Base-by-base conservation (phyloP, 2,113 vertebrate species). In the Brienomyrus longianalis region DNA sequence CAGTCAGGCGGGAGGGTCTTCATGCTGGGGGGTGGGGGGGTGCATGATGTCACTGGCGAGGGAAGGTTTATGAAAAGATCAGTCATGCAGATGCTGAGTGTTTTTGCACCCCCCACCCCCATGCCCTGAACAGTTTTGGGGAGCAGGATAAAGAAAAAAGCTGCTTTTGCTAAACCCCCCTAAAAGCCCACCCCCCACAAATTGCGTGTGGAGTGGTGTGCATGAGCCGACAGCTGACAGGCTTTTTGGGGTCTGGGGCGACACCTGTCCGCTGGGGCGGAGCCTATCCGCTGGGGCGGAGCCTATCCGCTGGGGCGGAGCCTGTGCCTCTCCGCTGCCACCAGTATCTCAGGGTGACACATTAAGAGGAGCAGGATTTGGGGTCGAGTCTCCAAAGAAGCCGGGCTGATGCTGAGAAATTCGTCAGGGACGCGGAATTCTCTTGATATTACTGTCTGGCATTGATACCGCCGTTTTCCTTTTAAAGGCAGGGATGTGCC, bases 11-110 rank as follows among this genome's bases (percentile, higher is more conserved):
- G 31, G 74, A 7, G 35, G 31, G 35, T 19, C 74, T 70, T 31
- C n/a, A 70, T 92, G 91, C 90, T 90, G 45, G 93, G 90, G 92
- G 93, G 89, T 87, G 51, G 56, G 54, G 59, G 21, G 45, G 47
- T 27, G 8, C 3, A 5, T 11, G 7, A 83, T 47, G 80, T 83
- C 77, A 83, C 39, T 43, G 80, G 43, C 80, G 7, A 48, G 6
- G 83, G 21, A 48, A n/a, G 19, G 17, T 31, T 27, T 13, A 31
- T 31, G n/a, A 84, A 23, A 45, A 84, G 56, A 62, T n/a, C 56
- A 62, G 21, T 84, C 45, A 48, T 43, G 80, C 80, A 43, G 45
- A 83, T 83, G 80, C 21, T 23, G 21, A 59, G 21, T 54, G 21
- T 59, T 59, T 59, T 59, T 59, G 56, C 80, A 83, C 31, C 19